These are phyloP conservation scores for Xyrauchen texanus DNA, from an alignment of 2,113 vertebrate species.

Conservation along the genomic window DNA sequence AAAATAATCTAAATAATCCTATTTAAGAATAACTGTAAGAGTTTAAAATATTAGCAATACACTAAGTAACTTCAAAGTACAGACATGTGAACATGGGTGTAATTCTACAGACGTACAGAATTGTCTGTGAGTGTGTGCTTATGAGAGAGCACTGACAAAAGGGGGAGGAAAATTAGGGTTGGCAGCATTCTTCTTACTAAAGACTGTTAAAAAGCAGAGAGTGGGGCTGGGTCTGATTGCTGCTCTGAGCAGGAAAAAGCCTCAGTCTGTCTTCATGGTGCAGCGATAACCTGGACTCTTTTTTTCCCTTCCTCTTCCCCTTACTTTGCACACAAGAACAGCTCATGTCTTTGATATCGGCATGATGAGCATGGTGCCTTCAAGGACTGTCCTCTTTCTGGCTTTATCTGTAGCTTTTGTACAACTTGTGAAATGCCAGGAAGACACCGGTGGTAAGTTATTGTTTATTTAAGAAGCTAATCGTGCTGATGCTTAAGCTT, in stretches of 20 bases:
- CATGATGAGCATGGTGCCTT: constrained; percentile 74
- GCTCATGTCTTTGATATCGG: constrained; percentile 78
- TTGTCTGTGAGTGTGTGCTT: constrained; percentile 72
- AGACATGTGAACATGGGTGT: constrained; percentile 68
- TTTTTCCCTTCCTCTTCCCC: constrained; percentile 55
- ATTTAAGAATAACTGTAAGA: not conserved
- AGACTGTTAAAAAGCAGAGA: constrained; percentile 75
- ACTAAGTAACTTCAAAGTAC: constrained; percentile 37
- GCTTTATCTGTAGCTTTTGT: constrained; percentile 67
- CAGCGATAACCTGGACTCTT: constrained; percentile 68
- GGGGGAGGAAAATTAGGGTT: constrained; percentile 78
- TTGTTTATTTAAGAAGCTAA: constrained; percentile 55
- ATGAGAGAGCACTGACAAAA: constrained; percentile 75
- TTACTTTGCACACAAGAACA: constrained; percentile 61
- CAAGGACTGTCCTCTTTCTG: constrained; percentile 76
- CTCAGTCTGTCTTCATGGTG: constrained; percentile 72
- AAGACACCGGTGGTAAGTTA: constrained; percentile 72
- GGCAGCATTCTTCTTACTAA: constrained; percentile 80
- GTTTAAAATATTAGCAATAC: not conserved
- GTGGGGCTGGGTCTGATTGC: constrained; percentile 75
- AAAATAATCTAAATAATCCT: not conserved
- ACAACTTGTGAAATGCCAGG: constrained; percentile 75
- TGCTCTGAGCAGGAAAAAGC: constrained; percentile 71
- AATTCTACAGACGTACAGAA: constrained; percentile 63
- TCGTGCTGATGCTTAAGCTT: constrained; percentile 51